Evolutionary conservation across 2,888 invertebrate genomes (phyloP), one percentile per base, ranked within the genome.

Genomic region (Acronicta alni): DNA sequence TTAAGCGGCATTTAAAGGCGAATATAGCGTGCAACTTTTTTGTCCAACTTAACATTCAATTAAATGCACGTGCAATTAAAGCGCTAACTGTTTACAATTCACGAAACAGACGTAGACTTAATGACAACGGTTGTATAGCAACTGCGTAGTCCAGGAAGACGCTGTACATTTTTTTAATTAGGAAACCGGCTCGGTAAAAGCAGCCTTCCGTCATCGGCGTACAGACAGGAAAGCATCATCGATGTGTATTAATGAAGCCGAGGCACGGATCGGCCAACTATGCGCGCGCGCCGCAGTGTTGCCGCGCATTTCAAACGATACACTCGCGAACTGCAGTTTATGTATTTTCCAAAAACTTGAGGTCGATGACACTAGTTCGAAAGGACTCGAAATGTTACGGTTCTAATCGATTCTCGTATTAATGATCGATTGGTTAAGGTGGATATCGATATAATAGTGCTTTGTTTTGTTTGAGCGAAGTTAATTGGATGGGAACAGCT

Each of bases 171-270:
- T 92, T 93, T 92, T 92, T 89, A 90, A 93, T 91, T 90, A 93
- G 92, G 92, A 93, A 93, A 91, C 91, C 87, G 89, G 85, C 88
- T 87, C 69, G 80, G 90, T 91, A 91, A 91, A 93, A 91, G 90
- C 89, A 87, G 87, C 88, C 91, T 93, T 93, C 92, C 92, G 92
- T 91, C 92, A 89, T 89, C 79, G 83, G 68, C 75, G 80, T 82
- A 80, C 77, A 80, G 84, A 87, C 91, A 92, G 92, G 92, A 90
- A 93, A 92, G 91, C 88, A 92, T 88, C 88, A 85, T 83, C 87
- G 88, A 86, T 88, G 88, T 85, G 89, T 90, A 90, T 89, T 93
- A 93, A 93, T 92, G 91, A 90, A 89, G 86, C 81, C 77, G 81
- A 81, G 82, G 81, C 92, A 91, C 89, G 91, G 87, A 83, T 79